Evolutionary conservation across 2,113 vertebrate genomes (phyloP).

Genomic region (Pithys albifrons): DNA sequence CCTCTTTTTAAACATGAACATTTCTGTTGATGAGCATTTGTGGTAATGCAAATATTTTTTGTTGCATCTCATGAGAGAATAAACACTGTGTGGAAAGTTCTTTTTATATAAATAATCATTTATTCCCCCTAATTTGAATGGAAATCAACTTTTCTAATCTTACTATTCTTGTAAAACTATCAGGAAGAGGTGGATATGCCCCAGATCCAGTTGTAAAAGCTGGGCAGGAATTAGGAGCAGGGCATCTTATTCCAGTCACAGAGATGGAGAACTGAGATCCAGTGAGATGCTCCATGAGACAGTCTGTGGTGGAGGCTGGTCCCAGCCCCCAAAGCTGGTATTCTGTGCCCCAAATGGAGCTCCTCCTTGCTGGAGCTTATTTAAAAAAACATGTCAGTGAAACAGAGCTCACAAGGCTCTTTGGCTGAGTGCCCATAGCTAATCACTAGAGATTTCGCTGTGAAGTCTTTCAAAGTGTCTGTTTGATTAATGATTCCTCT

Average conservation of each 20-base stretch:
- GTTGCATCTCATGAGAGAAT: not conserved
- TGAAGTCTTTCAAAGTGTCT: not conserved
- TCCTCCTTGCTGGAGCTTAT: conserved; percentile 1
- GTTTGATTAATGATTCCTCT: conserved; percentile 10
- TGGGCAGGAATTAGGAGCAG: not conserved
- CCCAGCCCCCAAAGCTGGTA: not conserved
- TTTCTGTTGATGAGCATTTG: not conserved
- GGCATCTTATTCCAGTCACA: not conserved
- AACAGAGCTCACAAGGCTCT: conserved; percentile 8
- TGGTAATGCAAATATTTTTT: not conserved
- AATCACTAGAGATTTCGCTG: conserved; percentile 5
- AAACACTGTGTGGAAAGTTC: not conserved
- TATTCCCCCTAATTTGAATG: not conserved
- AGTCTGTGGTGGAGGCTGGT: not conserved
- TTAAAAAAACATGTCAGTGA: conserved; percentile 53
- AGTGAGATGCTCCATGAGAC: not conserved
- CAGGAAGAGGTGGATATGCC: not conserved
- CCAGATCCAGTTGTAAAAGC: not conserved
- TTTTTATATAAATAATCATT: not conserved
- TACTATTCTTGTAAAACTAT: not conserved
- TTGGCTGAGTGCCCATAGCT: conserved; percentile 25
- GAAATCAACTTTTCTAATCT: not conserved
- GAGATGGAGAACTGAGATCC: not conserved
- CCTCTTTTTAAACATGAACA: not conserved
- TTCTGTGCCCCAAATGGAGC: not conserved